Evolutionary conservation across 2,888 invertebrate genomes (phyloP).

Genomic region (Anagyrus pseudococci): DNA sequence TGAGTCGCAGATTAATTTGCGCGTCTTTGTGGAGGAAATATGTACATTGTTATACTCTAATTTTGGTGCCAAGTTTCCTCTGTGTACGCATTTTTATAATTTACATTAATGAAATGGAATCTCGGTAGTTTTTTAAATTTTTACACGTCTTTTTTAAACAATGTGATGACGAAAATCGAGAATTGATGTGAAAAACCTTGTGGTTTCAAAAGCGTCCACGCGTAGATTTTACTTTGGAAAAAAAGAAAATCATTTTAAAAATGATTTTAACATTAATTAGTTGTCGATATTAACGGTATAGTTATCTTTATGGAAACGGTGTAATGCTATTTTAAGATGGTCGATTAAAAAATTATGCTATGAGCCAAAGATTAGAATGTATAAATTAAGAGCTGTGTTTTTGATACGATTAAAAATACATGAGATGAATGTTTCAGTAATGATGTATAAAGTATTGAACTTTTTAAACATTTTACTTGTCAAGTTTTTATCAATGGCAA

Average conservation of each 20-base stretch:
- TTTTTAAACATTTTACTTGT: too few species aligned
- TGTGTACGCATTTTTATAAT: conserved; percentile 11
- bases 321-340: conserved; percentile 16
- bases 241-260: conserved; percentile 30
- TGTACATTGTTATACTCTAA: conserved; percentile 25
- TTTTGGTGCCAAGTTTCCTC: conserved; percentile 37
- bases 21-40: conserved; percentile 16
- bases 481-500: too few species aligned
- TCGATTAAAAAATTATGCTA: conserved; percentile 29
- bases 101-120: conserved; percentile 29
- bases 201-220: conserved; percentile 25
- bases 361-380: conserved; percentile 36
- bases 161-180: conserved; percentile 25
- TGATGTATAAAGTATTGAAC: background rate
- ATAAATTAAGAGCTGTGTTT: conserved; percentile 25
- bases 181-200: conserved; percentile 24
- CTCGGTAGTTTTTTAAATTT: conserved; percentile 40
- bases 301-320: background rate
- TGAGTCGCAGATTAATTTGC: conserved; percentile 17
- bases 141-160: conserved; percentile 39
- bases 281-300: conserved; percentile 14
- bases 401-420: conserved; percentile 21
- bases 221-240: conserved; percentile 26
- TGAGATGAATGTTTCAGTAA: conserved; percentile 29
- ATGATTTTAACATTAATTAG: conserved; percentile 24